Conservation (phyloP, 2,797 vertebrate genomes). For the Staurois parvus region DNA sequence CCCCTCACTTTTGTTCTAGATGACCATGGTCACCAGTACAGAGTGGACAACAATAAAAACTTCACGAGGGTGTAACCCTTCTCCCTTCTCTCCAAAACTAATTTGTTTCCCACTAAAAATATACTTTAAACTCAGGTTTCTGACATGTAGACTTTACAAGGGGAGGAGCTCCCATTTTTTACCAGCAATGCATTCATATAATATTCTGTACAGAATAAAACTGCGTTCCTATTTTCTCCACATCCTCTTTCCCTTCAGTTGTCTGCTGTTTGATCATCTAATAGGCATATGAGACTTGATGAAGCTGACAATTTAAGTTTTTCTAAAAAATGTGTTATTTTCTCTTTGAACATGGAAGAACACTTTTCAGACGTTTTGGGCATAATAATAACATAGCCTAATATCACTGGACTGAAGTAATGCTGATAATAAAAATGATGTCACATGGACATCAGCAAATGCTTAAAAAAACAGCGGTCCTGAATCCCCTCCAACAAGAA, state of each 20-base stretch:
- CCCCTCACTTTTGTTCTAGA: too few relatives aligned
- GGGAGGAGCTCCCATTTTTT: not conserved
- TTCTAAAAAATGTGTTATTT: not conserved
- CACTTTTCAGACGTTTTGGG: not conserved
- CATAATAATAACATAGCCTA: not conserved
- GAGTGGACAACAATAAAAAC: too few relatives aligned
- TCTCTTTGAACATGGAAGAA: not conserved
- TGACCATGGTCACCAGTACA: too few relatives aligned
- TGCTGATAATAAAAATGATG: not conserved
- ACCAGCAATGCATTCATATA: not conserved
- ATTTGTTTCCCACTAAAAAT: too few relatives aligned
- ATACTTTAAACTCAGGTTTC: not conserved
- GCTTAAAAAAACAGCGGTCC: too few relatives aligned
- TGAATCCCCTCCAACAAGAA: too few relatives aligned
- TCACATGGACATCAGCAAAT: too few relatives aligned
- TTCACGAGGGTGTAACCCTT: too few relatives aligned
- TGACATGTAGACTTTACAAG: not conserved
- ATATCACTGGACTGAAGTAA: not conserved
- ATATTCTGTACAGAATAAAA: not conserved
- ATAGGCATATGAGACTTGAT: not conserved
- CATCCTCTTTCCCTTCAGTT: not conserved
- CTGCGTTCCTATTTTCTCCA: not conserved
- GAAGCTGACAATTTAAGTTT: not conserved
- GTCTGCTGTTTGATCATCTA: not conserved
- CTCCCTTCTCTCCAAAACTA: too few relatives aligned